A percentile compares a stretch with the other conserved stretches of the same genome.
These are phyloP conservation scores for Drosophila nasuta DNA, from an alignment of 1,140 invertebrate genomes.

Conservation along the genomic window DNA sequence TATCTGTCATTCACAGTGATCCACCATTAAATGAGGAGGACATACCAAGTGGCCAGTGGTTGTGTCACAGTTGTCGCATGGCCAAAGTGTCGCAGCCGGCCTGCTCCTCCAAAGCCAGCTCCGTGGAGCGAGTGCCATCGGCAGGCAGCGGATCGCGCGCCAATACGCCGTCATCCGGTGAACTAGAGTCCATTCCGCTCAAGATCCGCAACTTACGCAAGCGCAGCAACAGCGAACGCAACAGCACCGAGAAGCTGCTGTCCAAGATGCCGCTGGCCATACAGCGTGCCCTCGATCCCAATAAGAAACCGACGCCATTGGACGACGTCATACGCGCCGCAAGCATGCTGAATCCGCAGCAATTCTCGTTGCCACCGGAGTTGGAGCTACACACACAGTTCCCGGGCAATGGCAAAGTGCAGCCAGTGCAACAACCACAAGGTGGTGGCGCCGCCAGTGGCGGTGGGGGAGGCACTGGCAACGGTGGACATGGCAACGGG, in stretches of 20 bases:
- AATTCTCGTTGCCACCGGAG: slow-evolving; percentile 94
- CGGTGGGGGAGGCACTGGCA: slow-evolving; percentile 54
- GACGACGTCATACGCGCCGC: slow-evolving; percentile 92
- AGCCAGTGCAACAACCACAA: slow-evolving; percentile 65
- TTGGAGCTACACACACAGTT: slow-evolving; percentile 91
- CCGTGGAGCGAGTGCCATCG: slow-evolving; percentile 73
- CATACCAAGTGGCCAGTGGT: slow-evolving; percentile 95
- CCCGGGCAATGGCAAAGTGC: slow-evolving; percentile 91
- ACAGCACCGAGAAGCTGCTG: slow-evolving; percentile 75
- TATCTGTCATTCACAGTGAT: slow-evolving; percentile 86
- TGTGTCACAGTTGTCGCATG: slow-evolving; percentile 92
- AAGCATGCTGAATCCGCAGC: slow-evolving; percentile 92
- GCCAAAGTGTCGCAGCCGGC: slow-evolving; percentile 66
- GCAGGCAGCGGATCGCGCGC: slow-evolving; percentile 65
- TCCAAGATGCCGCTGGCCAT: slow-evolving; percentile 74
- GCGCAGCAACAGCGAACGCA: slow-evolving; percentile 78
- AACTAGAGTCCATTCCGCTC: slow-evolving; percentile 73
- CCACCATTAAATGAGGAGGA: slow-evolving; percentile 95
- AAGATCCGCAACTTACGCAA: slow-evolving; percentile 82
- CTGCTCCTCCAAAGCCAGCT: slow-evolving; percentile 70
- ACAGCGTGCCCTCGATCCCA: slow-evolving; percentile 80
- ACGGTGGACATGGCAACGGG: slow-evolving; percentile 28
- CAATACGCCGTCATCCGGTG: slow-evolving; percentile 72
- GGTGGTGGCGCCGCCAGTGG: slow-evolving; percentile 3
- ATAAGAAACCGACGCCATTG: slow-evolving; percentile 87